Conservation (phyloP, 2,888 invertebrate species). For the Chironomus riparius region DNA sequence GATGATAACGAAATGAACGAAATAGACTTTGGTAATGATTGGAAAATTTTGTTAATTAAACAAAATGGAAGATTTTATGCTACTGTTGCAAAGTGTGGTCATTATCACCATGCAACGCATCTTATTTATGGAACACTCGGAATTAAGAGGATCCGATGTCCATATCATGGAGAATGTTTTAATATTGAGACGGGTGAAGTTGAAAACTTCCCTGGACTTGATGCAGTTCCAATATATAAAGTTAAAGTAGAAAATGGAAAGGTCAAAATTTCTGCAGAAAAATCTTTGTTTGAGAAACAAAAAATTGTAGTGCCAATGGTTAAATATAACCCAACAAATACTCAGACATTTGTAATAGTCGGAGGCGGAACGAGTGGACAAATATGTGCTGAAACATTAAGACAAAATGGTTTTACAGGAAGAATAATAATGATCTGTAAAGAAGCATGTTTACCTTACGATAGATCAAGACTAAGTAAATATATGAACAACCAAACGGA, state of each 20-base stretch:
- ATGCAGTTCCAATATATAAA: slow-evolving; percentile 81
- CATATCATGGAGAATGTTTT: slow-evolving; percentile 97
- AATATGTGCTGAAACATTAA: slow-evolving; percentile 78
- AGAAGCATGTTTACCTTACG: slow-evolving; percentile 79
- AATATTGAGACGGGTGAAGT: slow-evolving; percentile 85
- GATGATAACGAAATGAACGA: slow-evolving; percentile 75
- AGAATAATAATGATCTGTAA: slow-evolving; percentile 70
- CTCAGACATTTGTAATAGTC: slow-evolving; percentile 55
- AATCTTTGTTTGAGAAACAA: slow-evolving; percentile 49
- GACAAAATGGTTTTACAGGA: slow-evolving; percentile 79
- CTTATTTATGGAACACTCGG: slow-evolving; percentile 73
- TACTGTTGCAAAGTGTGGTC: slow-evolving; percentile 83
- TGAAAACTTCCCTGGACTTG: slow-evolving; percentile 94
- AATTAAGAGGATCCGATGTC: slow-evolving; percentile 79
- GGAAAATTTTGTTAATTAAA: slow-evolving; percentile 73
- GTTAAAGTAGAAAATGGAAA: slow-evolving; percentile 60
- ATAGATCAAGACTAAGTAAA: slow-evolving; percentile 87
- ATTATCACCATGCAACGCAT: slow-evolving; percentile 72
- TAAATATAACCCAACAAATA: not conserved
- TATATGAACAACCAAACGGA: slow-evolving; percentile 50
- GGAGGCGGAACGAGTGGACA: slow-evolving; percentile 86
- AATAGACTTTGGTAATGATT: slow-evolving; percentile 56
- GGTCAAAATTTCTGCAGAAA: slow-evolving; percentile 61
- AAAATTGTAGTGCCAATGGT: slow-evolving; percentile 35
- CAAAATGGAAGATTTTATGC: slow-evolving; percentile 77